phyloP scores from a whole-genome alignment of 2,113 vertebrate species.

The Malurus alboscapulatus region DNA sequence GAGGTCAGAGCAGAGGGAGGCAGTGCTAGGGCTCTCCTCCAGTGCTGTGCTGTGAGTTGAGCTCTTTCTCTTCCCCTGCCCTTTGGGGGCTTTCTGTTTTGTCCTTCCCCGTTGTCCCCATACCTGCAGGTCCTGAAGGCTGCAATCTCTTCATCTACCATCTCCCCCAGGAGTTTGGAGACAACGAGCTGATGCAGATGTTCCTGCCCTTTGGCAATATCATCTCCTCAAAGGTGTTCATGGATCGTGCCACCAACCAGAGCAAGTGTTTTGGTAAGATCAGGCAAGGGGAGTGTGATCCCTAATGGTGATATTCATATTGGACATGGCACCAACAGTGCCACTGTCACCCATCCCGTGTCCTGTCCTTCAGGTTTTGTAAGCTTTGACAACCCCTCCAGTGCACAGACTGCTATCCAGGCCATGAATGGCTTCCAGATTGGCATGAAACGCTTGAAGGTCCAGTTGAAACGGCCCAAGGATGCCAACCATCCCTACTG shows the following conservation, averaged over 20 bases:
- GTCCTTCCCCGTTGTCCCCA: not conserved
- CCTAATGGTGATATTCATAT: rapidly evolving
- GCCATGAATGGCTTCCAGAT: slow-evolving; percentile 99
- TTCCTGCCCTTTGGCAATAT: slow-evolving; percentile 97
- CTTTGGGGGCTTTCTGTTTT: slow-evolving; percentile 63
- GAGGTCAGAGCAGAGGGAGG: not conserved
- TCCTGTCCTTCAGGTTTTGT: slow-evolving; percentile 85
- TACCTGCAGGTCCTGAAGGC: slow-evolving; percentile 91
- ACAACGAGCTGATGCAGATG: slow-evolving; percentile 99
- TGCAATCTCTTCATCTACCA: slow-evolving; percentile 99
- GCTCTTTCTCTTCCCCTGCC: slow-evolving; percentile 26
- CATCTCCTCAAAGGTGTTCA: slow-evolving; percentile 99
- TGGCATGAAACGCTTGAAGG: slow-evolving; percentile 98
- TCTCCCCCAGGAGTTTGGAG: slow-evolving; percentile 99
- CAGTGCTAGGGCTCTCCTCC: not conserved
- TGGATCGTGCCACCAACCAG: slow-evolving; percentile 99
- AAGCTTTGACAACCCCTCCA: slow-evolving; percentile 98
- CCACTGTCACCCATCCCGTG: not conserved
- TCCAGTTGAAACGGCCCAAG: slow-evolving; percentile 97
- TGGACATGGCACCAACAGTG: not conserved
- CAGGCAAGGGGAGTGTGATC: not conserved
- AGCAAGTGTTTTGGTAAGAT: slow-evolving; percentile 98
- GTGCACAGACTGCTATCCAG: slow-evolving; percentile 95
- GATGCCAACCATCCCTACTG: slow-evolving; percentile 97
- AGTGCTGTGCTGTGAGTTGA: slow-evolving; percentile 5